Evolutionary conservation across 2,888 invertebrate species (phyloP).

Genomic region (Oscheius sp.): DNA sequence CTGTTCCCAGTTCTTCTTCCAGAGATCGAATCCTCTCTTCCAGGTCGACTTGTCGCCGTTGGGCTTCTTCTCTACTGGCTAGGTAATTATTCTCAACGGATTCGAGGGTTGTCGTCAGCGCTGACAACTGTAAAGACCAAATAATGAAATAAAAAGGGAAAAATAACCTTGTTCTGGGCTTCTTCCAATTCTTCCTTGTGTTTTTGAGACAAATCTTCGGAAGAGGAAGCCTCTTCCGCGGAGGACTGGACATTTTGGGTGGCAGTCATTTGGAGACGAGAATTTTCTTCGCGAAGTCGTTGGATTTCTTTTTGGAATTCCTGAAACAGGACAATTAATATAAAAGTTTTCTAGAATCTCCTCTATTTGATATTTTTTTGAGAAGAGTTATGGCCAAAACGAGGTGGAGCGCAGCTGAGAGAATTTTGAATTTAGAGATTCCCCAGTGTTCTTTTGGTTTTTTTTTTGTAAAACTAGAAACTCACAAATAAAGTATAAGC

Average conservation of each 20-base stretch:
- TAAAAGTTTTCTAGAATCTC: not conserved
- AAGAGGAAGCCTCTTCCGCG: not conserved
- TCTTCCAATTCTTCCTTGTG: constrained; percentile 24
- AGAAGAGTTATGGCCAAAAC: too few relatives aligned
- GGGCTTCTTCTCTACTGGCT: not conserved
- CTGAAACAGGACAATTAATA: too few relatives aligned
- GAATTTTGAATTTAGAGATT: too few relatives aligned
- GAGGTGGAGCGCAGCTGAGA: too few relatives aligned
- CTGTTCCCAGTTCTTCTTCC: not conserved
- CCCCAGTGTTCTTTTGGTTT: not conserved
- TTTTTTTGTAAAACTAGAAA: not conserved
- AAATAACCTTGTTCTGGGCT: not conserved
- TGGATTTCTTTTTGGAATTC: constrained; percentile 13
- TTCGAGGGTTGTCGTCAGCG: not conserved
- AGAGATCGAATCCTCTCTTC: constrained; percentile 2
- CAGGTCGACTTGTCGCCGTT: constrained; percentile 7
- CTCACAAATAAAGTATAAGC: not conserved
- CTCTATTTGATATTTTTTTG: not conserved
- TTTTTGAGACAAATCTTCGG: not conserved
- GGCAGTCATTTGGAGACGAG: not conserved
- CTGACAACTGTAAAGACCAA: not conserved
- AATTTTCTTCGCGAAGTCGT: constrained; percentile 16
- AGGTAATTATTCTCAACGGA: not conserved
- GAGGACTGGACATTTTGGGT: not conserved
- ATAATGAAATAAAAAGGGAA: not conserved